Conservation (phyloP, 2,797 vertebrate species). For the Erpetoichthys calabaricus region DNA sequence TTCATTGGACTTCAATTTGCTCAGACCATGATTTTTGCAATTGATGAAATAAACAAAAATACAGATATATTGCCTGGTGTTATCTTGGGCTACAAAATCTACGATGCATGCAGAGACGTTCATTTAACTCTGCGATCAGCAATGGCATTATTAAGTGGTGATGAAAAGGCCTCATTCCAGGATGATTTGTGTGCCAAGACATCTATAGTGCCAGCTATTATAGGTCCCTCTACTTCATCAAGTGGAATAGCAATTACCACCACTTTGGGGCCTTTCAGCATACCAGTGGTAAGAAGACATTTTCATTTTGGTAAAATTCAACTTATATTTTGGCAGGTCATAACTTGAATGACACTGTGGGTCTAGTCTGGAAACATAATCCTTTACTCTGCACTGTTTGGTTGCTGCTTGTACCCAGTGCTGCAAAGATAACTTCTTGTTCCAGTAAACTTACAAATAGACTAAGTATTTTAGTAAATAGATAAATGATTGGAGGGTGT, state of each 20-base stretch:
- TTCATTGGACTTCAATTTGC: constrained; percentile 27
- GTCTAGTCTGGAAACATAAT: too few relatives aligned
- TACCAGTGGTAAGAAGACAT: constrained; percentile 23
- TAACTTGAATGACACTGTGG: too few relatives aligned
- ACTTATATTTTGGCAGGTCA: too few relatives aligned
- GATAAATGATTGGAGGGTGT: too few relatives aligned
- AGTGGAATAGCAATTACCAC: constrained; percentile 28
- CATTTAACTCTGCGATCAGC: constrained; percentile 23
- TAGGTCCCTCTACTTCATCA: constrained; percentile 27
- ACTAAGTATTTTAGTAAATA: too few relatives aligned
- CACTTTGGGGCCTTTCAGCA: constrained; percentile 30
- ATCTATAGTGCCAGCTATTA: constrained; percentile 24
- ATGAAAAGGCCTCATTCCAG: constrained; percentile 13
- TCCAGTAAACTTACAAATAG: too few relatives aligned
- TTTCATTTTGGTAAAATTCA: too few relatives aligned
- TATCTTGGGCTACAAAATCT: constrained; percentile 30
- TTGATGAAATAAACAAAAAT: constrained; percentile 34
- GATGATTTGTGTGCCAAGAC: constrained; percentile 16
- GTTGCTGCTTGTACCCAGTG: too few relatives aligned
- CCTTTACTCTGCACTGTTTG: too few relatives aligned
- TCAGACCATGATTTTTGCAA: constrained; percentile 28
- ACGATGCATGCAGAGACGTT: constrained; percentile 28
- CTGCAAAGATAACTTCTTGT: too few relatives aligned
- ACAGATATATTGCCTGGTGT: constrained; percentile 26
- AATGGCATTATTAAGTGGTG: constrained; percentile 24